A percentile compares a stretch with the other conserved stretches of the same genome.
These are phyloP conservation scores for Cataglyphis hispanica DNA, from an alignment of 1,140 invertebrate genomes.

Conservation along the genomic window DNA sequence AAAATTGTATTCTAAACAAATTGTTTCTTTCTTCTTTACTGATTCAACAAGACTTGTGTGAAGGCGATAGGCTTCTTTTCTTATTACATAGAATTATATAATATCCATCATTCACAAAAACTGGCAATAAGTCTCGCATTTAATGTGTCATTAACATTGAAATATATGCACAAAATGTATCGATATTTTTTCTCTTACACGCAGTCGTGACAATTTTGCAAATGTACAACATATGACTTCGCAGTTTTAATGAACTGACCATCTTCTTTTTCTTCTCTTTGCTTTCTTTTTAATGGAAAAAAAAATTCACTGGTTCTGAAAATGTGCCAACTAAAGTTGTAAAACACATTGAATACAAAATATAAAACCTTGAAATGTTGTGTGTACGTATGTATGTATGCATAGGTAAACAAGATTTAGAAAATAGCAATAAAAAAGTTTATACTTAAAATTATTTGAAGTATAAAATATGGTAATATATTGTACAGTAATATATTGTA, in stretches of 20 bases:
- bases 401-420: neutral
- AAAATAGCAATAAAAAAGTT: neutral
- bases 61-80: neutral
- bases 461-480: neutral
- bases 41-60: neutral
- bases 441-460: neutral
- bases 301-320: neutral
- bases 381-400: neutral
- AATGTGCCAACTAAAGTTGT: neutral
- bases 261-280: neutral
- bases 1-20: neutral
- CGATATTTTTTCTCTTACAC: conserved; percentile 37
- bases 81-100: neutral
- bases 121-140: neutral
- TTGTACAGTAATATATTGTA: too few species aligned
- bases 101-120: neutral
- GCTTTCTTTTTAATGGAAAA: neutral
- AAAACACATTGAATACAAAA: neutral
- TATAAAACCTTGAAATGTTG: neutral
- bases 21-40: neutral
- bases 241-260: neutral
- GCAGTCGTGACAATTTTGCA: conserved; percentile 8
- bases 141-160: conserved; percentile 19
- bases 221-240: conserved; percentile 28
- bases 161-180: conserved; percentile 8